A percentile compares a stretch with the other conserved stretches of the same genome.
Conservation (phyloP, 2,888 invertebrate species). For the Tenodera sinensis region DNA sequence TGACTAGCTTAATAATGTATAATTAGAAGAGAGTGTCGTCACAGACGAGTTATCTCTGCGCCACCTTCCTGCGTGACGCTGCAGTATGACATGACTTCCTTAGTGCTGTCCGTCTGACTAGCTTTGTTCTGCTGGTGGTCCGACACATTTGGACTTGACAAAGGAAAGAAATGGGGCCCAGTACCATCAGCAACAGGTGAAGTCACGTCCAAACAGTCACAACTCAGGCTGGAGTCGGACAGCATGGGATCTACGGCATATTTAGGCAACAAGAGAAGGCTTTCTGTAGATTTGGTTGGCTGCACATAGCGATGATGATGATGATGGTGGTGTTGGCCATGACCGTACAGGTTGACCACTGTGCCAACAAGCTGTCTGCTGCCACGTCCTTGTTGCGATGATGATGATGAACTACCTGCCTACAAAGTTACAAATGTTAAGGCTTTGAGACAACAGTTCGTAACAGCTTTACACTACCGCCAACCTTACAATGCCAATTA, state of each 20-base stretch:
- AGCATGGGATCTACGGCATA: constrained; percentile 51
- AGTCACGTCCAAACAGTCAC: constrained; percentile 61
- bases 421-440: background rate
- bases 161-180: constrained; percentile 22
- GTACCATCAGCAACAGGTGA: constrained; percentile 27
- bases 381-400: constrained; percentile 1
- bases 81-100: background rate
- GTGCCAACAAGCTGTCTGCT: background rate
- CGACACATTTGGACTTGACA: constrained; percentile 16
- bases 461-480: no score
- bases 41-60: constrained; percentile 39
- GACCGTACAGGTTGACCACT: background rate
- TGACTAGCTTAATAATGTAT: background rate
- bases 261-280: constrained; percentile 64
- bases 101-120: constrained; percentile 38
- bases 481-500: no score
- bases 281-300: constrained; percentile 78
- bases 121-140: constrained; percentile 33
- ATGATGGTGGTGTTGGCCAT: constrained; percentile 18
- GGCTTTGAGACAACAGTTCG: no score
- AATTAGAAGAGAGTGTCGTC: constrained; percentile 27
- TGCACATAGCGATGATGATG: constrained; percentile 52
- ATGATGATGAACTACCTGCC: background rate
- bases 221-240: constrained; percentile 65
- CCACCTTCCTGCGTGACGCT: constrained; percentile 32